phyloP scores from a whole-genome alignment of 35 echinoderm and acorn worm species.

The Ptychodera flava region DNA sequence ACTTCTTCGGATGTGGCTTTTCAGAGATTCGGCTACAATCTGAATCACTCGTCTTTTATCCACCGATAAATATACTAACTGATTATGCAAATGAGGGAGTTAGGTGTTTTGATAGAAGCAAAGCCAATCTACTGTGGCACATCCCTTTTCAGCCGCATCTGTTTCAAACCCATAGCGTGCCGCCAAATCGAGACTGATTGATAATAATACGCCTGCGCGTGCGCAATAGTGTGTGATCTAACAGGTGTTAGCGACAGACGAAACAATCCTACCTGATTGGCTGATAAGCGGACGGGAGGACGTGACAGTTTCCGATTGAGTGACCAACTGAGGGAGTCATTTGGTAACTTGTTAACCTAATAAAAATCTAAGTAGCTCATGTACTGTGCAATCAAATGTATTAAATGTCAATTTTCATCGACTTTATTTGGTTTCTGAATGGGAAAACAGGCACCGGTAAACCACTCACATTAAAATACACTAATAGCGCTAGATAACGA shows the following conservation, averaged over 20 bases:
- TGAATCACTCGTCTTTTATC: not conserved
- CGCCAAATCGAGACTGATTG: not conserved
- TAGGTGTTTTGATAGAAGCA: not conserved
- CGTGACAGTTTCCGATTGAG: not conserved
- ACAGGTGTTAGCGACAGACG: not conserved
- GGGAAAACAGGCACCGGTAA: too few relatives aligned
- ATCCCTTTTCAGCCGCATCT: not conserved
- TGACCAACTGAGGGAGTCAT: not conserved
- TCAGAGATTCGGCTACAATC: too few relatives aligned
- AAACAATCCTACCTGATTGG: not conserved
- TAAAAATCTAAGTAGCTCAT: not conserved
- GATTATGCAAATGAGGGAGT: not conserved
- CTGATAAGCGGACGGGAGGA: not conserved
- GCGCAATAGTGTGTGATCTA: not conserved
- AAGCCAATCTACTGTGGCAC: too few relatives aligned
- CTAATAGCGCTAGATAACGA: too few relatives aligned
- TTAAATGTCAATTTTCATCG: not conserved
- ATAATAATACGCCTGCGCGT: not conserved
- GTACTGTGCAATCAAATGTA: not conserved
- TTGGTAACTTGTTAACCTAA: constrained; percentile 1
- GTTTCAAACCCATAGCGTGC: not conserved
- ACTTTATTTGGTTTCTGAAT: too few relatives aligned
- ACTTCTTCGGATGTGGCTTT: too few relatives aligned
- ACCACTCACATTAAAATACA: too few relatives aligned
- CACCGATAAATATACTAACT: not conserved